Base-by-base conservation (phyloP, 2,113 vertebrate species). In the Heterotilapia buettikoferi region DNA sequence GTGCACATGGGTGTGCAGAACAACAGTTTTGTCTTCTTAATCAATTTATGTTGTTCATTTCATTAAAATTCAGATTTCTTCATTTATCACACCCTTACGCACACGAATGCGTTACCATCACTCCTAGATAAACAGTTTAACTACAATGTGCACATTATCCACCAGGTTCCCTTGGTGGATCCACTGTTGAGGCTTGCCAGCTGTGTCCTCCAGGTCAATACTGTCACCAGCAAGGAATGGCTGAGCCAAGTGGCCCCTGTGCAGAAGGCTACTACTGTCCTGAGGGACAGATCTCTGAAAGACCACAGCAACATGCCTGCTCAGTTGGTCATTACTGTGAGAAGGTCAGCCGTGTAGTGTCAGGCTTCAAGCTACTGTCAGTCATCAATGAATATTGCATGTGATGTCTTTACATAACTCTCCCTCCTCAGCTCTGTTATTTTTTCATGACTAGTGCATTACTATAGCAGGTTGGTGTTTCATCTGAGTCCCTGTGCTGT, bases 321-420 rank as follows among this genome's bases (percentile, higher is more conserved):
- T 94, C 96, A 80, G 92, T 94, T 59, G 98, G 98, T 87, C 96
- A 95, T 88, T 96, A 95, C 83, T 98, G 98, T 91, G 90, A 93
- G 88, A 93, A 95, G 95, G 97, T 97, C 87, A 96, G 92, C 21
- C 50, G 31, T 85, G 14, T 45, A 59, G 21, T 52, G 29, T 86
- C 73, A 80, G 36, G 54, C 83, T 88, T 80, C n/a, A 56, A 92
- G 90, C 80, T 87, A 66, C 16, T 88, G 84, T 89, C 86, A 87
- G 59, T 92, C 84, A 89, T 85, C n/a, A 29, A 43, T 84, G 45
- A 90, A 80, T 87, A 84, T 80, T 88, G 59, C 12, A 81, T 85
- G 66, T 68, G 61, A 84, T 90, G 68, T 79, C 54, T 83, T 83
- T 84, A 31, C 26, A 14, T 68, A 85, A 85, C 63, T 16, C 57